Percentiles rank a stretch among this genome's conserved stretches.
These are phyloP conservation scores for Donacobius atricapilla DNA, from an alignment of 2,113 vertebrate species.

Conservation along the genomic window DNA sequence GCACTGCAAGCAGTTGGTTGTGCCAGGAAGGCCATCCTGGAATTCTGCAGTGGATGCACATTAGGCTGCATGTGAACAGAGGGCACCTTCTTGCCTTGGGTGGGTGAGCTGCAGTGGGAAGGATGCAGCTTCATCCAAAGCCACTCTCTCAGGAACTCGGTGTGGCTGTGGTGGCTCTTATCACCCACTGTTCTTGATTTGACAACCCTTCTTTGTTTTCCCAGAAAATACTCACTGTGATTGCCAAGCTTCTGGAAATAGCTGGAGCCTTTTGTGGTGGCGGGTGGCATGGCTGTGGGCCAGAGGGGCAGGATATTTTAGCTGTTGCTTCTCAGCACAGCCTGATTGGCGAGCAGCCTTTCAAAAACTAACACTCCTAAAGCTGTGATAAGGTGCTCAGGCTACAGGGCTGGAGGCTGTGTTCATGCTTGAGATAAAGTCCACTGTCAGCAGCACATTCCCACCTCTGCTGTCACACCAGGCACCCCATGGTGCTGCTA, in stretches of 20 bases:
- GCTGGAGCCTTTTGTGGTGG: slow-evolving; percentile 21
- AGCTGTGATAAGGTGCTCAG: slow-evolving; percentile 56
- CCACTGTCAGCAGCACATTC: slow-evolving; percentile 52
- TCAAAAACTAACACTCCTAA: slow-evolving; percentile 49
- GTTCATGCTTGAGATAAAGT: slow-evolving; percentile 61
- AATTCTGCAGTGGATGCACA: not conserved
- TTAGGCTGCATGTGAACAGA: not conserved
- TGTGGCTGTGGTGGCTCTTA: not conserved
- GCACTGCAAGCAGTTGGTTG: not conserved
- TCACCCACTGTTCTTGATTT: slow-evolving; percentile 14
- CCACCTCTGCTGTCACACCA: slow-evolving; percentile 26
- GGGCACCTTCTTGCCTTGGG: not conserved
- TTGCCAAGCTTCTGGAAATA: slow-evolving; percentile 31
- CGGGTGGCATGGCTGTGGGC: not conserved
- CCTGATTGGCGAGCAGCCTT: not conserved
- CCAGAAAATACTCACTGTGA: not conserved
- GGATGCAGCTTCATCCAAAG: not conserved
- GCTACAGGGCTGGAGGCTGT: slow-evolving; percentile 40
- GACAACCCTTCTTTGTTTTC: not conserved
- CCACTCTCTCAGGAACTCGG: not conserved
- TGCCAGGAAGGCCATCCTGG: not conserved
- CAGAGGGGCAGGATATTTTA: slow-evolving; percentile 53
- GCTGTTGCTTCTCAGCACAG: slow-evolving; percentile 62
- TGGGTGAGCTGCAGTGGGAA: not conserved
- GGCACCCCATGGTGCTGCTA: not conserved